Evolutionary conservation across 2,888 invertebrate species (phyloP).

Genomic region (Erynnis tages): DNA sequence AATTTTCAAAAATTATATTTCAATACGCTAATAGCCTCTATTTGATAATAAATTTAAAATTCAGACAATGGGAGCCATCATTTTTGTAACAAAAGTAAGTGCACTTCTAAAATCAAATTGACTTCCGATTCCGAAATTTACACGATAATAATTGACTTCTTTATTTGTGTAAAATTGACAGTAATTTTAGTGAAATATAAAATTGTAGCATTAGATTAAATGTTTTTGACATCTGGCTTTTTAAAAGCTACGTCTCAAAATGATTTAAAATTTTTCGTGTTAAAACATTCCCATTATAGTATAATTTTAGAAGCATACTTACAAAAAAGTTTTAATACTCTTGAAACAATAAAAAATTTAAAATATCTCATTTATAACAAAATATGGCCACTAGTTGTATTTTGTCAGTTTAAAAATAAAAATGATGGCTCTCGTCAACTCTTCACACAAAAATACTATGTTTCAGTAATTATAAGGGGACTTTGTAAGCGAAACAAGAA

Average conservation of each 20-base stretch:
- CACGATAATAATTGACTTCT: not conserved
- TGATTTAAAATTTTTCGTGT: too few relatives aligned
- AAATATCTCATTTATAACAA: not conserved
- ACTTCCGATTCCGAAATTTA: not conserved
- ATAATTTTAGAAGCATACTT: too few relatives aligned
- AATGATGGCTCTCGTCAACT: slow-evolving; percentile 5
- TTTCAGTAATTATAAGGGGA: slow-evolving; percentile 2
- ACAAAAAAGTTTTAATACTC: too few relatives aligned
- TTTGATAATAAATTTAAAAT: not conserved
- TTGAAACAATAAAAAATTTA: too few relatives aligned
- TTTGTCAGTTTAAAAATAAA: not conserved
- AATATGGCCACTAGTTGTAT: not conserved
- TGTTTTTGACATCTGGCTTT: too few relatives aligned
- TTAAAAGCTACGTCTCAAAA: too few relatives aligned
- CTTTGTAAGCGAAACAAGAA: slow-evolving; percentile 1
- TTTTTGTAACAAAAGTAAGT: not conserved
- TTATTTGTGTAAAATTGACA: slow-evolving; percentile 1
- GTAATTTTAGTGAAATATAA: too few relatives aligned
- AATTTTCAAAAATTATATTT: slow-evolving; percentile 15
- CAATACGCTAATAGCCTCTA: slow-evolving; percentile 14
- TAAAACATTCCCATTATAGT: too few relatives aligned
- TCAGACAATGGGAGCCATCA: not conserved
- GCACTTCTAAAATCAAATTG: slow-evolving; percentile 14
- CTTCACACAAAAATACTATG: slow-evolving; percentile 12
- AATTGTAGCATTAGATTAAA: too few relatives aligned